Conservation (phyloP, 2,113 vertebrate genomes). For the Apodemus speciosus region DNA sequence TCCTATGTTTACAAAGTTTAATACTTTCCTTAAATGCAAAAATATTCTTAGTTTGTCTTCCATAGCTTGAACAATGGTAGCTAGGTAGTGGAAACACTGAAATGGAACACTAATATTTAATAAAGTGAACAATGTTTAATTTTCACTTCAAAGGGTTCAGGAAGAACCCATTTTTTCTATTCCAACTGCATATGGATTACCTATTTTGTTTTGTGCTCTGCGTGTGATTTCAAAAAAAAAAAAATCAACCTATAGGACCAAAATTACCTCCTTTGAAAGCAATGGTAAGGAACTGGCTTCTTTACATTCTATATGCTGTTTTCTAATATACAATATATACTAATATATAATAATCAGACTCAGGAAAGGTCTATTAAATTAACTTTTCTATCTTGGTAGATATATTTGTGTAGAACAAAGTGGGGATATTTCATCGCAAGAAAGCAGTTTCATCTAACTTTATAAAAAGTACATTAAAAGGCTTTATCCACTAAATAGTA, state of each 20-base stretch:
- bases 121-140: slow-evolving; percentile 8
- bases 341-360: neutral
- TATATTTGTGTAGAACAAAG: neutral
- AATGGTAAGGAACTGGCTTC: neutral
- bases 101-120: slow-evolving; percentile 32
- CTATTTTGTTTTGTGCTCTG: slow-evolving; percentile 27
- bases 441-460: neutral
- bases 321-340: neutral
- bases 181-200: neutral
- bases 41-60: neutral
- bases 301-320: neutral
- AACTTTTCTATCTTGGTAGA: slow-evolving; percentile 3
- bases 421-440: neutral
- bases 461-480: neutral
- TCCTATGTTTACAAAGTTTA: neutral
- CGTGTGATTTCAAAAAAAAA: slow-evolving; percentile 2
- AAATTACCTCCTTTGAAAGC: slow-evolving; percentile 42
- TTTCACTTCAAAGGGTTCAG: slow-evolving; percentile 14
- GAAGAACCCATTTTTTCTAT: neutral
- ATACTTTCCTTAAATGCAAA: neutral
- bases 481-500: neutral
- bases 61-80: neutral
- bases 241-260: slow-evolving; percentile 2
- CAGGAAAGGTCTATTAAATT: slow-evolving; percentile 27
- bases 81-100: neutral